Conservation (phyloP, 2,797 vertebrate species). For the Diglossa cyanea region DNA sequence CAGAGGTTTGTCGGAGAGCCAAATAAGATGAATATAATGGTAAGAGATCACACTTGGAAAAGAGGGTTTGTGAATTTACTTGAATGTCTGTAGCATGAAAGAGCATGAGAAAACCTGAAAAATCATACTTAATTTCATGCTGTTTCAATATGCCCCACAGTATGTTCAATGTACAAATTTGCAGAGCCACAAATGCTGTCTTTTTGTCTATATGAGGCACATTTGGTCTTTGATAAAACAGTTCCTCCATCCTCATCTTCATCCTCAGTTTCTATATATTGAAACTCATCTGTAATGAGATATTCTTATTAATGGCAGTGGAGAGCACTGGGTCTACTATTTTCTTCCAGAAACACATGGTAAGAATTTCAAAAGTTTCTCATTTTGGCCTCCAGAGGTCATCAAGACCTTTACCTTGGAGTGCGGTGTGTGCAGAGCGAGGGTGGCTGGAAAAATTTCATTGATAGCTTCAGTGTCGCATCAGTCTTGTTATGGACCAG, state of each 20-base stretch:
- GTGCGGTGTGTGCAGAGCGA: not conserved
- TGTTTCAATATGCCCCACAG: not conserved
- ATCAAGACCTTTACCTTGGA: not conserved
- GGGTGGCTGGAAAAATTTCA: not conserved
- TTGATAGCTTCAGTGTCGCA: not conserved
- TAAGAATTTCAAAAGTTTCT: not conserved
- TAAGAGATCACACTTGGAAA: not conserved
- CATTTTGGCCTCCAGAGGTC: constrained; percentile 3
- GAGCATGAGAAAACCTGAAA: not conserved
- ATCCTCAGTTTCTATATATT: not conserved
- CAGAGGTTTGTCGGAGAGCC: not conserved
- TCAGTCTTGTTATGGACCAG: not conserved
- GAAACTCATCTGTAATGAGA: not conserved
- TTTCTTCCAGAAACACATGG: not conserved
- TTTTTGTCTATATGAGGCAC: not conserved
- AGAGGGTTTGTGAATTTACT: not conserved
- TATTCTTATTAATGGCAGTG: not conserved
- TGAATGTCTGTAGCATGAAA: not conserved
- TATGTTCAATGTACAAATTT: not conserved
- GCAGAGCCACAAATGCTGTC: not conserved
- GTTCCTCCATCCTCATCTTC: not conserved
- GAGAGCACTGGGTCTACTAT: not conserved
- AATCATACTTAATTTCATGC: not conserved
- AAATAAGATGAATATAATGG: not conserved
- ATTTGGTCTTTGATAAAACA: not conserved